Base-by-base conservation (phyloP, 2,888 invertebrate species). In the Harpalus rufipes region DNA sequence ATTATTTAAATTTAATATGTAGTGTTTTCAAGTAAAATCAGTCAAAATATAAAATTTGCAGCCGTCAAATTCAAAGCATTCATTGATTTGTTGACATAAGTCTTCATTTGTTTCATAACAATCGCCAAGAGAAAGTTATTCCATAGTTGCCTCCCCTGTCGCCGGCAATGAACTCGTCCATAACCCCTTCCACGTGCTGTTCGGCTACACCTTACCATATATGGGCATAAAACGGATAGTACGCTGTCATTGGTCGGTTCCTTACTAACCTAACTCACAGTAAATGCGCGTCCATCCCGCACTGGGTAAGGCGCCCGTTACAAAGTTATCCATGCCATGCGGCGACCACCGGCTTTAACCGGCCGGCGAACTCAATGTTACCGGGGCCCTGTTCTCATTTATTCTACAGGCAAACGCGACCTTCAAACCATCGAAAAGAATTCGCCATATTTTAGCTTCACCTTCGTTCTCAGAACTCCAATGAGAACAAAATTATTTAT, bases 221-320 rank as follows among this genome's bases (percentile, higher is more conserved):
- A 95, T 94, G 95, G 95, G 94, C 94, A 95, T 95, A 94, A 93
- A 94, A 94, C 93, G 93, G 93, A 93, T 92, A 90, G 91, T 90
- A 93, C 89, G 88, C 90, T 91, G 91, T 92, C 93, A 95, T 95
- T 95, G 95, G 95, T 92, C 89, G 92, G 90, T 85, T 86, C 80
- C 58, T 84, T 68, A 86, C 86, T 86, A 87, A 86, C 87, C 86
- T 86, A 87, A 87, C 87, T 80, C 83, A 85, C 80, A 84, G 68
- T 82, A 74, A 86, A 39, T 81, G 86, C 85, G 56, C 85, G 86
- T 84, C 61, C 72, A 85, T 85, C 85, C 85, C 84, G 86, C 86
- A 86, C 86, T 87, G 88, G 88, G 88, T 88, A 84, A 84, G 84
- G 84, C 84, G 84, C 84, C 84, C 84, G 84, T 84, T 84, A 84